Base-by-base conservation (phyloP, 2,797 vertebrate species). In the Gymnoscopelus microlampas region DNA sequence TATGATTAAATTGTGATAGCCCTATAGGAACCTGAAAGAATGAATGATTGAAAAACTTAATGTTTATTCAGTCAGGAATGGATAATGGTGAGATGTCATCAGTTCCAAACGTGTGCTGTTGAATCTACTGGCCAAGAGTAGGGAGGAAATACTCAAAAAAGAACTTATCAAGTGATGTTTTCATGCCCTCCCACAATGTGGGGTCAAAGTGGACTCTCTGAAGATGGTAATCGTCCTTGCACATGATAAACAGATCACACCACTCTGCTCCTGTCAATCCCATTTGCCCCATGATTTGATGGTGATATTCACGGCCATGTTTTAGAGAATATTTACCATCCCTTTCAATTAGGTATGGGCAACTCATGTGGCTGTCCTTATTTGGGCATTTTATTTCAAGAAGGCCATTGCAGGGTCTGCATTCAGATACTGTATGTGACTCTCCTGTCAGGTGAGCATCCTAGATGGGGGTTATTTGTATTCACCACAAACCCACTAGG, bases 341-440 rank as follows among this genome's bases (percentile, higher is more conserved):
- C 32, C 62, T 15, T 35, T 9, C 23, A 2, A 15, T 55, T 2
- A 67, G 24, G 5, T 74, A 68, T 14, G 53, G 5, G 53, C 57
- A 66, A 23, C 26, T 23, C 5, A 0, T 39, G 29, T 13, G 55
- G 12, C 11, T 47, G 23, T 58, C 47, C 7, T 29, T 68, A 13
- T 68, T 48, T 26, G 66, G 72, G 13, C 66, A 74, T 9, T 73
- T 73, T n/a, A 63, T 74, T 53, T 68, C 66, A 7, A 53, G 12
- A 8, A 59, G 66, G 11, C 60, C 19, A 19, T 60, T 48, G 4
- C 23, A 3, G 5, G 12, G 3, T 19, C 48, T 23, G 15, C 55
- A 65, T 5, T 32, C 0, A 8, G 19, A 19, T 19, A n/a, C n/a
- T 48, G 62, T 71, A 62, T 39, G 2, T 5, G 11, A 60, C 56